Conservation (phyloP, 1,140 invertebrate species). For the Hypsibius dujardini region DNA sequence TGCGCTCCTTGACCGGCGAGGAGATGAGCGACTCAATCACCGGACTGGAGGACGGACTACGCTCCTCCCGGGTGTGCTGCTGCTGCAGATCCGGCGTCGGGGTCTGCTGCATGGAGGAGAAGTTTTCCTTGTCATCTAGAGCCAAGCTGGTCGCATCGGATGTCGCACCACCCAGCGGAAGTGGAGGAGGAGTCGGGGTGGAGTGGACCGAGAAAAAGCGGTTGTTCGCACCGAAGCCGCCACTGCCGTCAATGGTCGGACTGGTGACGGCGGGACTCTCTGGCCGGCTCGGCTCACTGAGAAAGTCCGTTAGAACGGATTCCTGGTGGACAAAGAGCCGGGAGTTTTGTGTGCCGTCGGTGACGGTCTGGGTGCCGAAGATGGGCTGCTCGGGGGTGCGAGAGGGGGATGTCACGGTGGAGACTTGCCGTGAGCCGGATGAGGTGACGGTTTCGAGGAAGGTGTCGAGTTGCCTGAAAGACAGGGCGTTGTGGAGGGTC, state of each 20-base stretch:
- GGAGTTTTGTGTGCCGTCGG: not conserved
- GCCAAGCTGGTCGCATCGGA: not conserved
- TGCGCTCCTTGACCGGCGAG: conserved; percentile 13
- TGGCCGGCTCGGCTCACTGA: not conserved
- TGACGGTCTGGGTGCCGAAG: not conserved
- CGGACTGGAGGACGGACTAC: conserved; percentile 5
- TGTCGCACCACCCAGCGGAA: too few species aligned
- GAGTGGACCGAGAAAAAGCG: not conserved
- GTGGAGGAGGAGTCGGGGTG: too few species aligned
- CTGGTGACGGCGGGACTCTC: not conserved
- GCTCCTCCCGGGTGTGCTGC: not conserved
- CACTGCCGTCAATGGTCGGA: not conserved
- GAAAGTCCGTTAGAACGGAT: not conserved
- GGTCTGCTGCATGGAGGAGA: not conserved
- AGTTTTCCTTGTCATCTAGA: not conserved
- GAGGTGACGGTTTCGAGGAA: conserved; percentile 41
- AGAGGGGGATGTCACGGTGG: not conserved
- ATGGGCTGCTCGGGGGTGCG: conserved; percentile 6
- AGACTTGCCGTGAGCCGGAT: not conserved
- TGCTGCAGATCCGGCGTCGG: not conserved
- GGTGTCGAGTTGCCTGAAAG: conserved; percentile 63
- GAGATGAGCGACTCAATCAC: not conserved
- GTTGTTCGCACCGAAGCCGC: not conserved
- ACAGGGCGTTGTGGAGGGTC: conserved; percentile 84
- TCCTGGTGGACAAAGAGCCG: not conserved